phyloP scores from a whole-genome alignment of 53 echinoderm and acorn worm species.

The Mesocentrotus franciscanus region DNA sequence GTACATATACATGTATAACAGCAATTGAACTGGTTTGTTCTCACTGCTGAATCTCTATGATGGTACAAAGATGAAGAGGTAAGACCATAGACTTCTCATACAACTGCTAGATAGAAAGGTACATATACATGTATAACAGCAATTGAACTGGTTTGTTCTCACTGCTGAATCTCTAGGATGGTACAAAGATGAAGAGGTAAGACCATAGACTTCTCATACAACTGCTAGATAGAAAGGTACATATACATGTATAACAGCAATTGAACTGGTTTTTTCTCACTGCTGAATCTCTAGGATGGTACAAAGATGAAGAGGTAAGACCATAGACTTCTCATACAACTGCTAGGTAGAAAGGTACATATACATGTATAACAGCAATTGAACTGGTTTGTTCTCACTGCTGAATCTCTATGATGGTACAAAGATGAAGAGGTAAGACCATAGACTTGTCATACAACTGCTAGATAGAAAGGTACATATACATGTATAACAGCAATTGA shows the following conservation, averaged over 20 bases:
- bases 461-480: too few relatives aligned
- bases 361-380: too few relatives aligned
- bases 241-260: not conserved
- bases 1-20: too few relatives aligned
- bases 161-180: slow-evolving; percentile 95
- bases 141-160: slow-evolving; percentile 89
- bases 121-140: not conserved
- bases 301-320: not conserved
- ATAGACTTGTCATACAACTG: not conserved
- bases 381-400: slow-evolving; percentile 96
- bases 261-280: not conserved
- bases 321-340: too few relatives aligned
- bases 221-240: too few relatives aligned
- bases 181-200: slow-evolving; percentile 97
- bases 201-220: not conserved
- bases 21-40: slow-evolving; percentile 83
- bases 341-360: too few relatives aligned
- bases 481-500: not conserved
- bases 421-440: slow-evolving; percentile 90
- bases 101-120: too few relatives aligned
- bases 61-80: slow-evolving; percentile 98
- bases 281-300: too few relatives aligned
- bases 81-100: not conserved
- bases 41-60: slow-evolving; percentile 91
- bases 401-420: slow-evolving; percentile 91